Percentiles rank a stretch among this genome's conserved stretches.
phyloP scores from a whole-genome alignment of 2,888 invertebrate species.

The Napeogenes sylphis region DNA sequence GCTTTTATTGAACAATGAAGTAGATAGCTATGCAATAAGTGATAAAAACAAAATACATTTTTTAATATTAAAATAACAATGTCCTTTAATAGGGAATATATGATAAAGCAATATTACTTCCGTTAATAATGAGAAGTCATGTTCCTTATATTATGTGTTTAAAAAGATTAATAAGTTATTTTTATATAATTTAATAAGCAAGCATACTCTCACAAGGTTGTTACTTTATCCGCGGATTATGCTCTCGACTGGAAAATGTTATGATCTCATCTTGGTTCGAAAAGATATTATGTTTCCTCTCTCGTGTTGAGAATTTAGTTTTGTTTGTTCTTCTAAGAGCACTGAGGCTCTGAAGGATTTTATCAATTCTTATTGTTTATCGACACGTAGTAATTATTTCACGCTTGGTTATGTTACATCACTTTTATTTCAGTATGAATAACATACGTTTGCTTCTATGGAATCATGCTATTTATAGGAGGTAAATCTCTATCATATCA shows the following conservation, averaged over 20 bases:
- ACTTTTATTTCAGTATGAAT: too few species aligned
- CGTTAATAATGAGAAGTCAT: neutral
- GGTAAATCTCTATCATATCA: too few species aligned
- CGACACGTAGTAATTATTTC: neutral
- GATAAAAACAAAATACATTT: too few species aligned
- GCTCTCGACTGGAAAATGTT: conserved; percentile 24
- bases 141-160: too few species aligned
- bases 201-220: neutral
- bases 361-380: neutral
- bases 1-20: too few species aligned
- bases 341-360: conserved; percentile 28
- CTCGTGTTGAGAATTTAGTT: conserved; percentile 43
- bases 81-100: too few species aligned
- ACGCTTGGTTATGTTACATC: neutral
- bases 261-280: conserved; percentile 30
- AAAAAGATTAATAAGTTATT: neutral
- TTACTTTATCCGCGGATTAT: conserved; percentile 23
- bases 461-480: too few species aligned
- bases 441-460: too few species aligned
- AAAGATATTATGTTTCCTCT: conserved; percentile 38
- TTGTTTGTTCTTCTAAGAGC: conserved; percentile 55
- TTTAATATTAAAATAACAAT: too few species aligned
- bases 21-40: too few species aligned
- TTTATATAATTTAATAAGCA: neutral
- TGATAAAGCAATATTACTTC: neutral